A percentile compares a stretch with the other conserved stretches of the same genome.
Evolutionary conservation across 2,797 vertebrate genomes (phyloP).

Genomic region (Streptopelia turtur): DNA sequence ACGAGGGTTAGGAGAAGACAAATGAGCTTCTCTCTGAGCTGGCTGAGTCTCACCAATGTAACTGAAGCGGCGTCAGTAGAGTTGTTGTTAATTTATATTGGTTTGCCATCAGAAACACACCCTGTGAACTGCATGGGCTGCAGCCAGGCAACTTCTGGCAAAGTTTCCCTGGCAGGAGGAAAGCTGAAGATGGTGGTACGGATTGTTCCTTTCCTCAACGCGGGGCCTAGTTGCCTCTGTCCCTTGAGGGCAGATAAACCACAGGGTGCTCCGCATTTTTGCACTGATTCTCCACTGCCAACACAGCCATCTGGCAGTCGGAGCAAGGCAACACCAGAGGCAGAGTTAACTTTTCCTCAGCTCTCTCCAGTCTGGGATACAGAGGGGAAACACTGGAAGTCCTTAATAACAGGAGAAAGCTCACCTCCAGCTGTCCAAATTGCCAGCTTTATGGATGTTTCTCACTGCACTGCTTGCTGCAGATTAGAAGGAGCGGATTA

Average conservation of each 20-base stretch:
- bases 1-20: not conserved
- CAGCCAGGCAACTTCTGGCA: not conserved
- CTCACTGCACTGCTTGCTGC: not conserved
- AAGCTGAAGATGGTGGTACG: not conserved
- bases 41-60: not conserved
- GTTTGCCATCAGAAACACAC: conserved; percentile 27
- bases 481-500: not conserved
- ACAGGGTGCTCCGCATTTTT: not conserved
- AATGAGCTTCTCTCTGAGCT: not conserved
- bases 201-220: not conserved
- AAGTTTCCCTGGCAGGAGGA: not conserved
- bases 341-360: not conserved
- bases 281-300: not conserved
- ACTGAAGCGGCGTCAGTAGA: not conserved
- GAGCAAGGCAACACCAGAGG: not conserved
- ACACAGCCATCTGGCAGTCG: not conserved
- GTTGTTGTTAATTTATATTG: conserved; percentile 1
- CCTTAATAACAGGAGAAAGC: not conserved
- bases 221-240: not conserved
- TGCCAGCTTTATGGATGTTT: not conserved
- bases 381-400: not conserved
- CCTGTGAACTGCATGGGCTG: not conserved
- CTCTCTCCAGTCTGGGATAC: not conserved
- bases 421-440: not conserved
- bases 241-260: not conserved